phyloP scores from a whole-genome alignment of 2,113 vertebrate species.

The Eudorcas thomsonii region DNA sequence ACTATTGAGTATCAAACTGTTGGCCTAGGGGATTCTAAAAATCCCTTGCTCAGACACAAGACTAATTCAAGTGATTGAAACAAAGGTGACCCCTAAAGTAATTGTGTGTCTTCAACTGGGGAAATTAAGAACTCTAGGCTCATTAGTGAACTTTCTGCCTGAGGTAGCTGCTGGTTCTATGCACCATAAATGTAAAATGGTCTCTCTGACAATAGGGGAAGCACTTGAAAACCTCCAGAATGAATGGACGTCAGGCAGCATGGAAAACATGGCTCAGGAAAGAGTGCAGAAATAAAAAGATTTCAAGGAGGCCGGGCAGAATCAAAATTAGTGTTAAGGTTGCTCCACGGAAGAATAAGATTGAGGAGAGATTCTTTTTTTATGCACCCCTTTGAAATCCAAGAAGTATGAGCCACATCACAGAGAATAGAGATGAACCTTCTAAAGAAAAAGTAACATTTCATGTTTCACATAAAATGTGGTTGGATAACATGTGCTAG shows the following conservation, averaged over 20 bases:
- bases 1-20: not conserved
- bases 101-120: not conserved
- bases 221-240: not conserved
- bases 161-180: not conserved
- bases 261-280: not conserved
- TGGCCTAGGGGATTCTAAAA: not conserved
- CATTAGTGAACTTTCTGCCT: not conserved
- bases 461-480: not conserved
- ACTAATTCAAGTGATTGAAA: not conserved
- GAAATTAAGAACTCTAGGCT: not conserved
- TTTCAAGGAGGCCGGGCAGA: not conserved
- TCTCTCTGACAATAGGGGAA: not conserved
- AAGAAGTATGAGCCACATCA: not conserved
- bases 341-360: not conserved
- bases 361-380: not conserved
- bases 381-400: not conserved
- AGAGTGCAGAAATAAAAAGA: not conserved
- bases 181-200: not conserved
- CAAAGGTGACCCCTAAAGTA: not conserved
- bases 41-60: not conserved
- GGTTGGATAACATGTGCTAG: not conserved
- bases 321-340: not conserved
- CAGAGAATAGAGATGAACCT: not conserved
- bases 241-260: not conserved
- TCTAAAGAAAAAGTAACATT: not conserved